Evolutionary conservation across 2,797 vertebrate species (phyloP).

Genomic region (Spheniscus humboldti): DNA sequence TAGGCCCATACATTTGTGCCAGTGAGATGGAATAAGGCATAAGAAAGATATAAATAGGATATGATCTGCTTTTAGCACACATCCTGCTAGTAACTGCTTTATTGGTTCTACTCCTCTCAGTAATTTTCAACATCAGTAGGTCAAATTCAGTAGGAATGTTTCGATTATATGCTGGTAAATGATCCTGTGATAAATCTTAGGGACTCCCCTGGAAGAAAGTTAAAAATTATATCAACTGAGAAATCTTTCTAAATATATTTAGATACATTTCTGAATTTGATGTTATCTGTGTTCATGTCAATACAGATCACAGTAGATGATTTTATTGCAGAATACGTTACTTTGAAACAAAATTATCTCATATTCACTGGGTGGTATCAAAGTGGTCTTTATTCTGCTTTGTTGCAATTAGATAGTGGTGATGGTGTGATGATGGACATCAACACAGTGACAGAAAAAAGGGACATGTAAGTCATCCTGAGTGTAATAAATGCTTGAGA

Average conservation of each 20-base stretch:
- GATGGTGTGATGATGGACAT: conserved; percentile 52
- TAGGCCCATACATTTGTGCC: background rate
- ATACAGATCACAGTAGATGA: background rate
- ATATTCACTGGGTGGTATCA: background rate
- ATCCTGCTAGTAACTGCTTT: background rate
- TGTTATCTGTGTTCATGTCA: background rate
- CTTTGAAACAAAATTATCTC: background rate
- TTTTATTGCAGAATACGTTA: background rate
- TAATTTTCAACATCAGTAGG: conserved; percentile 13
- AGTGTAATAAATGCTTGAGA: conserved; percentile 61
- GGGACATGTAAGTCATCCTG: conserved; percentile 36
- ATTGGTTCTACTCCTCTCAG: background rate
- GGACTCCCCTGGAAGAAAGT: background rate
- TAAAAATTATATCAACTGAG: background rate
- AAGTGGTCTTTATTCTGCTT: background rate
- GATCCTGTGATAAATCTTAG: background rate
- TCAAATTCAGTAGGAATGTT: background rate
- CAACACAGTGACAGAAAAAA: conserved; percentile 2
- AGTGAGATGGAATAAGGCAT: background rate
- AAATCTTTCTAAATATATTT: background rate
- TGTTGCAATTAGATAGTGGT: background rate
- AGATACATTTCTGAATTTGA: background rate
- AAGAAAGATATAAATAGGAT: conserved; percentile 1
- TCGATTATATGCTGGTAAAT: background rate
- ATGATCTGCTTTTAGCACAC: background rate